Base-by-base conservation (phyloP, 2,797 vertebrate genomes). In the Tragopan temminckii region DNA sequence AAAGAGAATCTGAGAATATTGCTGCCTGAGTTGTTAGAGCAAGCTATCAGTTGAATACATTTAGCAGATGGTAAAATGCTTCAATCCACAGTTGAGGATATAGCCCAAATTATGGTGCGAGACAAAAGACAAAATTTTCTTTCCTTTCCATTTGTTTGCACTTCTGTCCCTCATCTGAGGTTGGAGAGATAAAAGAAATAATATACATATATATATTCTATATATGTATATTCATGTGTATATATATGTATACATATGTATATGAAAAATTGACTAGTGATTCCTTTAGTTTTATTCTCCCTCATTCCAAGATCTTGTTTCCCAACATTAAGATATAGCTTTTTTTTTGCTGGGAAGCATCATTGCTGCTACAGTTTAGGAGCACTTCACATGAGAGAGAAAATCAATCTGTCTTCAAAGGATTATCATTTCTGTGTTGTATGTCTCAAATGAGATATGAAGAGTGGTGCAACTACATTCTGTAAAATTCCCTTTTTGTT, bases 401-500 rank as follows among this genome's bases (percentile, higher is more conserved):
- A 55, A 83, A 63, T 38, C 71, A 33, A 66, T 86, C 70, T 64
- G 0, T 71, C n/a, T 91, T 90, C 77, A 91, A 77, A 91, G 58
- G 58, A 86, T 95, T 93, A 72, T 71, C 0, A 0, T 88, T 94
- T 78, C 36, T 84, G 35, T 66, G n/a, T 84, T 92, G 29, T 14
- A 31, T 46, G 35, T 71, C 46, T 72, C 66, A 93, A 48, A 90
- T 61, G 57, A 93, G 67, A 93, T 90, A 87, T 9, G 43, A 92
- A 80, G 33, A 78, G 42, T 88, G 90, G 76, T 85, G 40, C 35
- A 81, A 94, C 48, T 88, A 71, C 33, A 59, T 69, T 82, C 63
- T 85, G 46, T 50, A 91, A 94, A 93, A 95, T 78, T 84, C 42
- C 29, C 24, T 21, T 90, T 95, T 71, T 58, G 55, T 89, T 89